These are phyloP conservation scores for Peromyscus californicus DNA, from an alignment of 2,113 vertebrate species.

Conservation along the genomic window DNA sequence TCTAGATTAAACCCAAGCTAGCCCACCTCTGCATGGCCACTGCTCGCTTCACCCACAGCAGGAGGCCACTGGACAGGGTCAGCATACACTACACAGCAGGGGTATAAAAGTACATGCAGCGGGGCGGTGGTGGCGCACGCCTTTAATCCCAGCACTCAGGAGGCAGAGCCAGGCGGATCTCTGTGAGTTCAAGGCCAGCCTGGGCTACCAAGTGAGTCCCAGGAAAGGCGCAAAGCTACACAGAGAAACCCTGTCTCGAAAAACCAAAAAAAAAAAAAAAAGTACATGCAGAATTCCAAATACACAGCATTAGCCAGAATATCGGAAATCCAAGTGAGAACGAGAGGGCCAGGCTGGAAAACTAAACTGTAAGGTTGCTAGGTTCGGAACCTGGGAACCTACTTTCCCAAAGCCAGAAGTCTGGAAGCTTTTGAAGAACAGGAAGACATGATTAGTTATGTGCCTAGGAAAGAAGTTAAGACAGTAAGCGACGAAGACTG, in stretches of 20 bases:
- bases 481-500: not conserved
- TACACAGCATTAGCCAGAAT: not conserved
- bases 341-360: fast-evolving
- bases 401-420: not conserved
- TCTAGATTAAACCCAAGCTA: fast-evolving
- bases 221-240: too few species aligned
- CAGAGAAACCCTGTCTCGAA: too few species aligned
- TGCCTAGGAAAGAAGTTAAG: not conserved
- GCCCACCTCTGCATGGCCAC: not conserved
- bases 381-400: not conserved
- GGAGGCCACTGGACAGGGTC: not conserved
- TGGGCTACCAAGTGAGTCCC: too few species aligned
- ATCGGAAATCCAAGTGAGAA: not conserved
- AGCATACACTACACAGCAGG: fast-evolving
- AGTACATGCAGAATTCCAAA: fast-evolving
- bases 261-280: too few species aligned
- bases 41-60: fast-evolving
- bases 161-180: too few species aligned
- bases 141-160: too few species aligned
- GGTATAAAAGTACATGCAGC: fast-evolving
- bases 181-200: too few species aligned
- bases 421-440: not conserved
- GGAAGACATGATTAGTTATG: not conserved
- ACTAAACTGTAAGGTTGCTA: fast-evolving
- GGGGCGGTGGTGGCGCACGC: too few species aligned